Percentiles rank a stretch among this genome's conserved stretches.
Evolutionary conservation across 1,140 invertebrate genomes (phyloP).

Genomic region (Drosophila pruinosa): DNA sequence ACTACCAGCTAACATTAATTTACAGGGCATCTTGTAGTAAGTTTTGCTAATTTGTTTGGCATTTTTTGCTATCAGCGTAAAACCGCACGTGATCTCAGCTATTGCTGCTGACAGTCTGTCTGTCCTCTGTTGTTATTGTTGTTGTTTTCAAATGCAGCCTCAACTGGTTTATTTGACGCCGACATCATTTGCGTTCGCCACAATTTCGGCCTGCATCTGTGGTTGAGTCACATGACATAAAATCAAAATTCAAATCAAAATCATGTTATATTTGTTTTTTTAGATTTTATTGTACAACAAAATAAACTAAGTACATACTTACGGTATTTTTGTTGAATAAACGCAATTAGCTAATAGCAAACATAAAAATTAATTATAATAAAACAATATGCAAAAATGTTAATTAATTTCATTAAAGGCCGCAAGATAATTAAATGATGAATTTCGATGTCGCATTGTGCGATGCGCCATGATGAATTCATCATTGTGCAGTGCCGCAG

Average conservation of each 20-base stretch:
- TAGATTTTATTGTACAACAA: no score
- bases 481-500: slow-evolving; percentile 16
- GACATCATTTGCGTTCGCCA: slow-evolving; percentile 4
- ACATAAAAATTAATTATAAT: not conserved
- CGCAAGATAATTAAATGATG: slow-evolving; percentile 38
- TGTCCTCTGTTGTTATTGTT: slow-evolving; percentile 14
- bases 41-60: not conserved
- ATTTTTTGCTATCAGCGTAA: slow-evolving; percentile 11
- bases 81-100: slow-evolving; percentile 66
- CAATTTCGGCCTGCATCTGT: slow-evolving; percentile 11
- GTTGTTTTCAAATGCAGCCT: slow-evolving; percentile 41
- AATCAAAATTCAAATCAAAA: slow-evolving; percentile 11
- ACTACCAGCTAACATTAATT: not conserved
- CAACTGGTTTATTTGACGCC: slow-evolving; percentile 65
- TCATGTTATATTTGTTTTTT: no score
- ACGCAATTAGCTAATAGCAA: slow-evolving; percentile 64
- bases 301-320: not conserved
- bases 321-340: slow-evolving; percentile 12
- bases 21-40: not conserved
- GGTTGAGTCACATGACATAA: slow-evolving; percentile 62
- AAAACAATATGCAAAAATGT: not conserved
- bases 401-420: slow-evolving; percentile 18
- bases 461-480: slow-evolving; percentile 11
- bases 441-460: slow-evolving; percentile 7
- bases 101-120: slow-evolving; percentile 7